Base-by-base conservation (phyloP, 2,113 vertebrate species). In the Cynocephalus volans region DNA sequence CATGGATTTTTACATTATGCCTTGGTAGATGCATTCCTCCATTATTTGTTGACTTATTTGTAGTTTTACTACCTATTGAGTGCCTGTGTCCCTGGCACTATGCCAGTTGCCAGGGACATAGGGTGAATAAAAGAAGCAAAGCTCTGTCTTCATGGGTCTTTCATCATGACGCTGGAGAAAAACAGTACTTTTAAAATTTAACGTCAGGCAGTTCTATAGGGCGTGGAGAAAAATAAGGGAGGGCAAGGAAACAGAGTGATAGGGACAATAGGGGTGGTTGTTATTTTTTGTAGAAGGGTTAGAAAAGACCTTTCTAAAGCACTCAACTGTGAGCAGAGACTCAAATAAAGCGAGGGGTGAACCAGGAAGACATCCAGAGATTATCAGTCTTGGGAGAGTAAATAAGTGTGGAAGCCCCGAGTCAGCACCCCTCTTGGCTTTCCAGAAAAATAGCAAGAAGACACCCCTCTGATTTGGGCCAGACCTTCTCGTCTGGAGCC, bases 401-500 rank as follows among this genome's bases (percentile, higher is more conserved):
- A 70, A 70, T 4, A 60, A 14, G 5, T 9, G 4, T 0, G 19
- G 23, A 33, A 23, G 6, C 36, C 14, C 17, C 3, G 13, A 54
- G 12, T 8, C 0, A 21, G 10, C 21, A n/a, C 31, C 13, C 11
- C 31, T 24, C 80, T 58, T 1, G 17, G 31, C 75, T 83, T 8
- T 0, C 36, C 12, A 21, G 12, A 54, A 24, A 7, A 28, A 45
- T 1, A 14, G 21, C 9, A 64, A 65, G 64, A 48, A 76, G 24
- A 24, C 2, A 2, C 17, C 21, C 56, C 28, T 9, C 0, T 19
- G 4, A 64, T 41, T 13, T 21, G 36, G 15, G 50, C 18, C 36
- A 11, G 18, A 58, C 4, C 8, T 90, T 81, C 21, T 60, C 0
- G 0, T 15, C 5, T 41, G 7, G 3, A 48, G 41, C 36, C 10